These are phyloP conservation scores for Amphibalanus amphitrite DNA, from an alignment of 1,140 invertebrate genomes.

Conservation along the genomic window DNA sequence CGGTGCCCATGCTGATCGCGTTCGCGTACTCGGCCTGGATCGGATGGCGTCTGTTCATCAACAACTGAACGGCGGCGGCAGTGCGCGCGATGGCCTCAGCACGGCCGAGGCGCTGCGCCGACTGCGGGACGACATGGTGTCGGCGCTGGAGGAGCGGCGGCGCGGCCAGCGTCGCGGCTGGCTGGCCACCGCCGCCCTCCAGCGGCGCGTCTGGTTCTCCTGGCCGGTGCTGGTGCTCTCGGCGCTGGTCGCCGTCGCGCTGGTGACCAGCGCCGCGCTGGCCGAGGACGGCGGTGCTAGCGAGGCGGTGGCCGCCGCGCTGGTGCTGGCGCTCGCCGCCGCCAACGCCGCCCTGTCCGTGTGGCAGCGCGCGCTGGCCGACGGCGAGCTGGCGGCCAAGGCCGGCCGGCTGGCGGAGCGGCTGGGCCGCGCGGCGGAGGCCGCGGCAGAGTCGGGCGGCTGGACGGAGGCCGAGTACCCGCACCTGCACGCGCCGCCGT, in stretches of 20 bases:
- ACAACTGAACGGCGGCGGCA: not conserved
- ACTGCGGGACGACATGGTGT: not conserved
- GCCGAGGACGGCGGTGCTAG: not conserved
- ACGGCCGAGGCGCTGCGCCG: not conserved
- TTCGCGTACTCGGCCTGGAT: not conserved
- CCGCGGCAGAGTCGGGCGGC: conserved; percentile 17
- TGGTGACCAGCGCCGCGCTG: not conserved
- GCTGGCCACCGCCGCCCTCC: not conserved
- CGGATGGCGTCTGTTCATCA: not conserved
- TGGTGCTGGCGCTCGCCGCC: conserved; percentile 15
- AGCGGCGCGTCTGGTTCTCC: not conserved
- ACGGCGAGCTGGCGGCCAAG: not conserved
- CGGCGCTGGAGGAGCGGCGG: not conserved
- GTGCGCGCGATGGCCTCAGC: not conserved
- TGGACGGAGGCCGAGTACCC: conserved; percentile 68
- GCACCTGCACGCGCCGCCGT: conserved; percentile 66
- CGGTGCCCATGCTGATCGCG: not conserved
- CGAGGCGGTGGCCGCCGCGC: not conserved
- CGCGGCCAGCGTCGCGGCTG: not conserved
- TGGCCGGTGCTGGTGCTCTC: not conserved
- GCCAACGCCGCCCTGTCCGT: conserved; percentile 26
- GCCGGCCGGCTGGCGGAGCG: not conserved
- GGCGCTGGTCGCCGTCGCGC: not conserved
- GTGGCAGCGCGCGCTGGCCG: not conserved
- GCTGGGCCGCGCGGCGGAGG: conserved; percentile 3